These are phyloP conservation scores for Drosophila serrata DNA, from an alignment of 1,140 invertebrate genomes.

Conservation along the genomic window DNA sequence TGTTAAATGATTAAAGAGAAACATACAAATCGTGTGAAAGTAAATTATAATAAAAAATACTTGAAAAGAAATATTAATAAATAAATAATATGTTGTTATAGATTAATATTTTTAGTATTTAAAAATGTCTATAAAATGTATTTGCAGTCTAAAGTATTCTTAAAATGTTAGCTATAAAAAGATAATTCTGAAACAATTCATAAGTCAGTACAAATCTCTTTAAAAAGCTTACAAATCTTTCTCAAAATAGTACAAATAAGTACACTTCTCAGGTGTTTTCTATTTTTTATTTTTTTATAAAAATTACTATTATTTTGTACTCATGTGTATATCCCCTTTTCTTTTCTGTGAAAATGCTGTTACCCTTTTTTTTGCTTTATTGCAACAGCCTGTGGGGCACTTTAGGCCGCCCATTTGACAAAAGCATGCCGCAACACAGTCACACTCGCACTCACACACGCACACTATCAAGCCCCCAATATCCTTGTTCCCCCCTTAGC, in stretches of 20 bases:
- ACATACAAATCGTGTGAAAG: background rate
- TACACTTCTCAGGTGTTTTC: background rate
- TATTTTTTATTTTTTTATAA: background rate
- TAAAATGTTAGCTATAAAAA: background rate
- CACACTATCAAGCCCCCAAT: conserved; percentile 1
- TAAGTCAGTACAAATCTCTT: too few relatives aligned
- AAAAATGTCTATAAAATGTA: background rate
- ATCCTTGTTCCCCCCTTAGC: background rate
- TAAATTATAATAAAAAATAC: background rate
- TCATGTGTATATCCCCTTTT: background rate
- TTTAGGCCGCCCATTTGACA: conserved; percentile 78
- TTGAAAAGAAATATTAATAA: background rate
- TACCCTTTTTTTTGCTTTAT: conserved; percentile 29
- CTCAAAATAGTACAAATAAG: background rate
- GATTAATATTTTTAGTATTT: background rate
- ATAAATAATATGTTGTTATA: background rate
- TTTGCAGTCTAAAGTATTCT: background rate
- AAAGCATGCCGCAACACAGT: conserved; percentile 63
- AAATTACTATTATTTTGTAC: conserved; percentile 8
- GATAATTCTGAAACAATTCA: too few relatives aligned
- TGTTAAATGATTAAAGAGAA: background rate
- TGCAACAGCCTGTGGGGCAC: conserved; percentile 74
- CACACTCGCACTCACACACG: conserved; percentile 11
- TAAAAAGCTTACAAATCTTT: too few relatives aligned
- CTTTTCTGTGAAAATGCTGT: background rate